These are phyloP conservation scores for Phymorhynchus buccinoides DNA, from an alignment of 1,140 invertebrate genomes.

Conservation along the genomic window DNA sequence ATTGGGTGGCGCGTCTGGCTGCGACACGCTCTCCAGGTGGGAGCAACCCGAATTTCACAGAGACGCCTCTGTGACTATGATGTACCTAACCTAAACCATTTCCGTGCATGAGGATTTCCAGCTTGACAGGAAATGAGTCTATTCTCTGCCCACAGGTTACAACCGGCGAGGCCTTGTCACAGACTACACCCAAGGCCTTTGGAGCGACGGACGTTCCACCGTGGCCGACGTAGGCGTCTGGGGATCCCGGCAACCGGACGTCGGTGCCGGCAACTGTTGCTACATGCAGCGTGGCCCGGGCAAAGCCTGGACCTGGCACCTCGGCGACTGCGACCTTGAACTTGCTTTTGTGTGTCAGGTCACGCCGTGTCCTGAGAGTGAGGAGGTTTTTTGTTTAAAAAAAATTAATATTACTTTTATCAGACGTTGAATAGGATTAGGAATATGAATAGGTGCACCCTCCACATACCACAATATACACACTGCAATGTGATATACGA, in stretches of 20 bases:
- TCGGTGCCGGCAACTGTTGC: slow-evolving; percentile 37
- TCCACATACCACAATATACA: too few species aligned
- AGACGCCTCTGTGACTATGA: too few species aligned
- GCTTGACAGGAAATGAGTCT: background rate
- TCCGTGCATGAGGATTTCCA: background rate
- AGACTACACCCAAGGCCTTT: slow-evolving; percentile 28
- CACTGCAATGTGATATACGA: too few species aligned
- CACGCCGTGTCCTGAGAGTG: slow-evolving; percentile 46
- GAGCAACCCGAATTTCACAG: too few species aligned
- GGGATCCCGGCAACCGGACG: slow-evolving; percentile 43
- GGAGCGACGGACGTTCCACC: slow-evolving; percentile 46
- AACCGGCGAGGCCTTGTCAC: slow-evolving; percentile 27
- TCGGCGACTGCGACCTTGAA: slow-evolving; percentile 45
- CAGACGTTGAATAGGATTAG: too few species aligned
- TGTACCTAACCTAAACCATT: too few species aligned
- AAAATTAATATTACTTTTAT: too few species aligned
- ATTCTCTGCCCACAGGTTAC: slow-evolving; percentile 36
- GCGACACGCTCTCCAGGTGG: too few species aligned
- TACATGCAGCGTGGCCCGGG: slow-evolving; percentile 21
- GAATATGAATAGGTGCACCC: too few species aligned
- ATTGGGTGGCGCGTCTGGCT: too few species aligned
- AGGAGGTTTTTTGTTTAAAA: too few species aligned
- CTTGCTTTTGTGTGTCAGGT: slow-evolving; percentile 47
- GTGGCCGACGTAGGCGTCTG: slow-evolving; percentile 46
- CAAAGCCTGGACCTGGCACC: slow-evolving; percentile 41